These are phyloP conservation scores for Probosciger aterrimus DNA, from an alignment of 2,113 vertebrate species.

Conservation along the genomic window DNA sequence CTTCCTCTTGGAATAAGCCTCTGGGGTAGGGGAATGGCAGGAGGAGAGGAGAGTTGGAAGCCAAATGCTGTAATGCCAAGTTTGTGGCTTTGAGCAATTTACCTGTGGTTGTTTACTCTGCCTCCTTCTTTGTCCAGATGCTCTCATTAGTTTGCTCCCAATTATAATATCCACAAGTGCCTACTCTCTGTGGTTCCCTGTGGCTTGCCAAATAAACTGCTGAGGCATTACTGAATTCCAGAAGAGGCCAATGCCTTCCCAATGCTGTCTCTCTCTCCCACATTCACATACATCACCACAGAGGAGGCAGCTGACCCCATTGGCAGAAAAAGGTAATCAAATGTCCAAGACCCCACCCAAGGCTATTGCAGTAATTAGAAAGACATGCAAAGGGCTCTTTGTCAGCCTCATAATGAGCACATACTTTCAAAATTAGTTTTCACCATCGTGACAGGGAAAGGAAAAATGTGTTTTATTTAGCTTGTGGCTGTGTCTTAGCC, in stretches of 20 bases:
- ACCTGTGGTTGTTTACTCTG: not conserved
- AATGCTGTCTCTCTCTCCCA: not conserved
- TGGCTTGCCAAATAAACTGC: not conserved
- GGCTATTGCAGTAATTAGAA: not conserved
- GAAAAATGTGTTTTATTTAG: not conserved
- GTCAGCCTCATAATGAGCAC: not conserved
- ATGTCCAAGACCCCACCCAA: not conserved
- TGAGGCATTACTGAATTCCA: not conserved
- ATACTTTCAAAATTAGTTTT: conserved; percentile 24
- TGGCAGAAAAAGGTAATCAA: not conserved
- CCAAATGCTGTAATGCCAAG: not conserved
- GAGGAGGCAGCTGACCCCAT: not conserved
- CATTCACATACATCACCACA: not conserved
- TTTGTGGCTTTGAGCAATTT: not conserved
- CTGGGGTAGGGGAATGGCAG: not conserved
- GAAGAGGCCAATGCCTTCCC: not conserved
- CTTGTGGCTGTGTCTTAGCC: not conserved
- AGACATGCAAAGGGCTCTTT: not conserved
- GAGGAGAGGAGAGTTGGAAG: not conserved
- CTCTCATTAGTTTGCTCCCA: not conserved
- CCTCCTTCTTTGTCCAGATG: not conserved
- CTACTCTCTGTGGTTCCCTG: not conserved
- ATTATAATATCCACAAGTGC: not conserved
- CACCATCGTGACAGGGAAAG: not conserved
- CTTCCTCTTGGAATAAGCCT: not conserved